Base-by-base conservation (phyloP, 2,797 vertebrate genomes). In the Neostethus bicornis region DNA sequence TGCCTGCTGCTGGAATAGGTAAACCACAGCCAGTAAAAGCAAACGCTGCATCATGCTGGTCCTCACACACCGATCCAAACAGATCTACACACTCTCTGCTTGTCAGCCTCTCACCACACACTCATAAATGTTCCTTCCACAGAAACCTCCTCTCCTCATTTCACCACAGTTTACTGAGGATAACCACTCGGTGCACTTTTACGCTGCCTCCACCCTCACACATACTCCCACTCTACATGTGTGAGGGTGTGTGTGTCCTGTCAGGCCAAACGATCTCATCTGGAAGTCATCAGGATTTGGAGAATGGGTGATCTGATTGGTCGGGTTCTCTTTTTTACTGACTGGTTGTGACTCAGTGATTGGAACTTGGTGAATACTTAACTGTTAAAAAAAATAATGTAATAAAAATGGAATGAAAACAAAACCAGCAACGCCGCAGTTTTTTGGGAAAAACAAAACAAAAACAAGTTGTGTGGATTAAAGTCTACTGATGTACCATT, bases 271-370 rank as follows among this genome's bases (percentile, higher is more conserved):
- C 70, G n/a, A 75, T 65, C 83, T 77, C 87, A 92, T 92, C 90
- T 92, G 90, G 91, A 90, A 91, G 54, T 74, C 51, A 88, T 93
- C 79, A 85, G 51, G 62, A 79, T 49, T 73, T 51, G 56, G 54
- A 57, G 66, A 41, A 66, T 48, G 1, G 70, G 35, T 62, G 61
- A 57, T 51, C 68, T 63, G 64, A 74, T 67, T 85, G 81, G 73
- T 70, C 64, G 64, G 55, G 77, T 70, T 11, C 47, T 29, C 44
- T 19, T 66, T 51, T 66, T 71, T 71, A 54, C 75, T 61, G 65
- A 56, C 75, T 61, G 65, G 66, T 55, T 63, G 66, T 73, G 7
- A 35, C 14, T 11, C 45, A 8, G 17, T 25, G 34, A 59, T 28
- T 55, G 46, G 46, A 38, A 59, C 14, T 7, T 12, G 19, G 32